Percentiles rank a stretch among this genome's conserved stretches.
These are phyloP conservation scores for Oligia fasciuncula DNA, from an alignment of 2,888 invertebrate genomes.

Conservation along the genomic window DNA sequence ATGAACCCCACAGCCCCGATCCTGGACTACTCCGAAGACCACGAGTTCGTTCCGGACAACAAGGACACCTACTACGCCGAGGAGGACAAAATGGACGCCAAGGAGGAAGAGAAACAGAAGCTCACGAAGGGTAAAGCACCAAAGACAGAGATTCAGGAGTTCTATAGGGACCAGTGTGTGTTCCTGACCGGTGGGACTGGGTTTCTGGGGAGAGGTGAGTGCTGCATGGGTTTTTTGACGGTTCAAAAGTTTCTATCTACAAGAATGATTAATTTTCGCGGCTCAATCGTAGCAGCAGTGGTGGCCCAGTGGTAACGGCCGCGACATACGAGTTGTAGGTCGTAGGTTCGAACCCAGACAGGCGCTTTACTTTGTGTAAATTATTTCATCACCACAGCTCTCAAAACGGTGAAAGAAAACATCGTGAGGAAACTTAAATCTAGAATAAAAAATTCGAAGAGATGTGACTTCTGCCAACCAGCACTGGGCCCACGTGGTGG, in stretches of 20 bases:
- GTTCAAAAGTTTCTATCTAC: constrained; percentile 35
- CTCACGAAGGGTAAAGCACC: constrained; percentile 85
- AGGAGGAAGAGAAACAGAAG: constrained; percentile 84
- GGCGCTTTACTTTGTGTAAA: too few species aligned
- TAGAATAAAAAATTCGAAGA: too few species aligned
- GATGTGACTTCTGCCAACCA: too few species aligned
- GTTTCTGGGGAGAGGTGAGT: constrained; percentile 88
- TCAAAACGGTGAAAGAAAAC: too few species aligned
- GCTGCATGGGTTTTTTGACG: constrained; percentile 61
- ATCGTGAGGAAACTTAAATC: too few species aligned
- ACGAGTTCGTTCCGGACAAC: constrained; percentile 87
- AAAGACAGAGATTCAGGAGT: constrained; percentile 81
- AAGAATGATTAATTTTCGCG: neutral
- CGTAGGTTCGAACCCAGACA: too few species aligned
- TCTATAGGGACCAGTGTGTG: constrained; percentile 86
- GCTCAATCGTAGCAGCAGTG: neutral
- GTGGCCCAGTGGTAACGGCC: too few species aligned
- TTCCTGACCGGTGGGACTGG: constrained; percentile 88
- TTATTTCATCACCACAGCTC: too few species aligned
- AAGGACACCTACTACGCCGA: constrained; percentile 87
- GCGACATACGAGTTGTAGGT: too few species aligned
- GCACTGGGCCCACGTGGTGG: too few species aligned
- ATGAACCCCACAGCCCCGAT: constrained; percentile 85
- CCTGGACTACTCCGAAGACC: constrained; percentile 88
- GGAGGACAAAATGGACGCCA: constrained; percentile 85